Conservation (phyloP, 2,113 vertebrate genomes). For the Mandrillus leucophaeus region DNA sequence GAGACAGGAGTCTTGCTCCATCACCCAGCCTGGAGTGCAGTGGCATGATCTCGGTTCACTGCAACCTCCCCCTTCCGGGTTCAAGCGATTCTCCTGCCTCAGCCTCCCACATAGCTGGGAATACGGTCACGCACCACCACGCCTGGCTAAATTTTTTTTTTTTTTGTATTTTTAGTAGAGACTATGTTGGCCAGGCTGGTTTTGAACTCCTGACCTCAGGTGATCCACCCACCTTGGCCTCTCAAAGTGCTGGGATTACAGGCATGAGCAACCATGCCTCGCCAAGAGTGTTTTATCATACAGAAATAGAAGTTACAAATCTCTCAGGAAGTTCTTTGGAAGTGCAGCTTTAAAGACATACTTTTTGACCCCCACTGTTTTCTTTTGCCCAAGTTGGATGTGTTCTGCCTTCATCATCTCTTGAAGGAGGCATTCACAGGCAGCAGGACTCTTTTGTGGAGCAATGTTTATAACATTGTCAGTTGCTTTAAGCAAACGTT, state of each 20-base stretch:
- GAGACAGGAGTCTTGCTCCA: neutral
- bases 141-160: neutral
- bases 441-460: neutral
- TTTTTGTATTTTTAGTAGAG: neutral
- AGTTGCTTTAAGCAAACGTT: neutral
- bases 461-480: neutral
- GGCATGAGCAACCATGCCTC: neutral
- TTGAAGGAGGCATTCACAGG: neutral
- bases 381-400: neutral
- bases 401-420: neutral
- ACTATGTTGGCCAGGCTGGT: neutral
- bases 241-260: neutral
- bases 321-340: neutral
- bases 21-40: neutral
- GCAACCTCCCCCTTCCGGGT: neutral
- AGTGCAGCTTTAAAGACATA: neutral
- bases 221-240: neutral
- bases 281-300: neutral
- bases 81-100: neutral
- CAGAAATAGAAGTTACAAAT: neutral
- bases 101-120: neutral
- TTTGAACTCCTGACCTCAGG: neutral
- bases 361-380: neutral
- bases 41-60: neutral
- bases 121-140: neutral